Base-by-base conservation (phyloP, 1,140 invertebrate genomes). In the Helicoverpa armigera region DNA sequence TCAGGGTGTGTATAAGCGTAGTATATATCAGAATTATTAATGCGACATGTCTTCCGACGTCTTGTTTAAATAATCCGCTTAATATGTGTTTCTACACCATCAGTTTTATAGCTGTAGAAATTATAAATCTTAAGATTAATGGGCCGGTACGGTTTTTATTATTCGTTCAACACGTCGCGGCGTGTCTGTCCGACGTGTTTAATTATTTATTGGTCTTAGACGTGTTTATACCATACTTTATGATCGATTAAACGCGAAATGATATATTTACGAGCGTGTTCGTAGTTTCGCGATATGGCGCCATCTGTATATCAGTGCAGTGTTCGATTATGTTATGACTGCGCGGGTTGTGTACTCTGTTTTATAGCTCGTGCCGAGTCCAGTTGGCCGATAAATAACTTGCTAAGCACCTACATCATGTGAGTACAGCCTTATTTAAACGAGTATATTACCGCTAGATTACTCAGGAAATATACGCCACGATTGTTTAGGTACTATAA, bases 181-280 rank as follows among this genome's bases (percentile, higher is more conserved):
- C 54, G 60, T 69, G 50, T 81, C 53, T 70, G 31, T 76, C 60
- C 82, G 69, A 79, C 81, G 77, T 79, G 16, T 29, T 74, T 73
- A 61, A 82, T 85, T 86, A 87, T 88, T 89, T 89, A 89, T 86
- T 84, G 74, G 75, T 51, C 65, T 77, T 80, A 72, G 84, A 82
- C 86, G 83, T 83, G 82, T 80, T 87, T 88, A 87, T 87, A 87
- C 87, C 82, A 88, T 86, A 85, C 56, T 88, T 88, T 86, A 88
- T 82, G 83, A 83, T 82, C 84, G 82, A 83, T 87, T 89, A 85
- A 86, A 87, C 81, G 83, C 72, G 82, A 88, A 87, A 89, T 86
- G 86, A 88, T 84, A 85, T 85, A 83, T 87, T 89, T 89, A 90
- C 79, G 87, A 87, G 69, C 75, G 54, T 84, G 85, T 86, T 85